These are phyloP conservation scores for Grantiella picta DNA, from an alignment of 2,113 vertebrate genomes.

Conservation along the genomic window DNA sequence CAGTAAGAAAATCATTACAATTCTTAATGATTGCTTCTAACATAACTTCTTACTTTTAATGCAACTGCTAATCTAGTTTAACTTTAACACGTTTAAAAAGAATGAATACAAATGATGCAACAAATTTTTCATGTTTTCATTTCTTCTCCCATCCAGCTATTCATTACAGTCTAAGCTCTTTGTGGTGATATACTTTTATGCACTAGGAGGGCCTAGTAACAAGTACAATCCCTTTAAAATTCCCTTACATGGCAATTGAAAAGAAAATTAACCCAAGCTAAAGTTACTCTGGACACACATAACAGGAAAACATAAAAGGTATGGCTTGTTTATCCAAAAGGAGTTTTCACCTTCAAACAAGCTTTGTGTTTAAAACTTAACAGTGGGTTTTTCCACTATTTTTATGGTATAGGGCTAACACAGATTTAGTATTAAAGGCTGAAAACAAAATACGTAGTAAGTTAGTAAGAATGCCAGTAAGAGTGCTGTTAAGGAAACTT, in stretches of 20 bases:
- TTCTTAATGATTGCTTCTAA: not conserved
- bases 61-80: not conserved
- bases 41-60: not conserved
- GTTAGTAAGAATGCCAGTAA: not conserved
- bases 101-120: not conserved
- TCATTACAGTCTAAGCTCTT: not conserved
- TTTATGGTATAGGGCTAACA: not conserved
- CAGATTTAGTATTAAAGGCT: not conserved
- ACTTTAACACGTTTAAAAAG: not conserved
- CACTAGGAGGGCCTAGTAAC: not conserved
- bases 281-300: not conserved
- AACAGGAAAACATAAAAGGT: not conserved
- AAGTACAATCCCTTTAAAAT: not conserved
- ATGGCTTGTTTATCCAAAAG: not conserved
- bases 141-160: not conserved
- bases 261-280: not conserved
- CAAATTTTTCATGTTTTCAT: not conserved
- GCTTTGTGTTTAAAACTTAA: not conserved
- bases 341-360: not conserved
- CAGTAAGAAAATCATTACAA: not conserved
- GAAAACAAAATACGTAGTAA: not conserved
- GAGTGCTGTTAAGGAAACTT: not conserved
- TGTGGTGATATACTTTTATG: not conserved
- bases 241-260: not conserved
- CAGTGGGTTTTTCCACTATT: not conserved